These are phyloP conservation scores for Clarias batrachus DNA, from an alignment of 2,113 vertebrate genomes.

Conservation along the genomic window DNA sequence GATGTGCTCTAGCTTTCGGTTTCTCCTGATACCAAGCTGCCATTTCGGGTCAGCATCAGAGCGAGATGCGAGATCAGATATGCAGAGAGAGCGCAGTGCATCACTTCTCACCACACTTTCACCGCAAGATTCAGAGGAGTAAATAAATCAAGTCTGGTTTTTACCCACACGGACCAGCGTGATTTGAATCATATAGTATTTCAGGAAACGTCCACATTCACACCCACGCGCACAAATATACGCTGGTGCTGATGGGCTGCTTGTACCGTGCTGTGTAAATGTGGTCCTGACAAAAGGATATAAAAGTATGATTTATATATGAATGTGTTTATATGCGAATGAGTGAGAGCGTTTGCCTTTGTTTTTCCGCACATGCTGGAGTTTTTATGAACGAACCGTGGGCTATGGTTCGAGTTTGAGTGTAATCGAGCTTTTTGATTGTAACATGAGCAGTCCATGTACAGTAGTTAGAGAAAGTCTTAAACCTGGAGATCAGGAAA, in stretches of 20 bases:
- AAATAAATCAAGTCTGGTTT: neutral
- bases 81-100: neutral
- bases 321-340: neutral
- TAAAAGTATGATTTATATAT: neutral
- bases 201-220: neutral
- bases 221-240: neutral
- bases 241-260: neutral
- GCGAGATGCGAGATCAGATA: neutral
- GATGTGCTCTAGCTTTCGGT: neutral
- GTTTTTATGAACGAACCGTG: slow-evolving; percentile 8
- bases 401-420: neutral
- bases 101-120: neutral
- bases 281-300: neutral
- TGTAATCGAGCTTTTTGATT: neutral
- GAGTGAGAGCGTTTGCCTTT: neutral
- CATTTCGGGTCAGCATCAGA: neutral
- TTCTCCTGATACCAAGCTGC: neutral
- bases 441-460: neutral
- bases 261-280: neutral
- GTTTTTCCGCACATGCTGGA: neutral
- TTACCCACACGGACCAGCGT: neutral
- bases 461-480: neutral
- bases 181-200: neutral
- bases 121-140: neutral
- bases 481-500: neutral